Evolutionary conservation across 2,113 vertebrate genomes (phyloP).

Genomic region (Anoura caudifer): DNA sequence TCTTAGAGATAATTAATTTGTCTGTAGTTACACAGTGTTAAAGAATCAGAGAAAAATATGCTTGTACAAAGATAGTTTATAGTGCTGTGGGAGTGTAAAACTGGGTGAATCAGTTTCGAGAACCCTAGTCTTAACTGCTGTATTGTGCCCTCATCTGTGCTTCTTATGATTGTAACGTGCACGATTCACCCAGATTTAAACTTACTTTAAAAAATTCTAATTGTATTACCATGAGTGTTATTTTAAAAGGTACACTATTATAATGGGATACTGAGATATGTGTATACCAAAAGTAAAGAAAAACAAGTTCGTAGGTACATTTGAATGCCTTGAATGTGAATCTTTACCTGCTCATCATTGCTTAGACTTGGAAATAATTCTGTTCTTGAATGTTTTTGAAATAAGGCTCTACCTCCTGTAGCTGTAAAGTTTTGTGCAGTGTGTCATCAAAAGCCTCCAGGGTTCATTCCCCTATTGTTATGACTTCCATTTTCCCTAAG

Average conservation of each 20-base stretch:
- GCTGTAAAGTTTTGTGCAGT: neutral
- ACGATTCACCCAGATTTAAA: neutral
- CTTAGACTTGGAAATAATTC: neutral
- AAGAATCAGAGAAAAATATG: neutral
- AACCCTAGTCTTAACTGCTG: neutral
- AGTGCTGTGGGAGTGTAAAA: neutral
- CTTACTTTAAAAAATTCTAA: neutral
- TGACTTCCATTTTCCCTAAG: neutral
- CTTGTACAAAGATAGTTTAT: neutral
- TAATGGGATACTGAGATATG: neutral
- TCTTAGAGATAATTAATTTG: neutral
- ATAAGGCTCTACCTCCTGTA: neutral
- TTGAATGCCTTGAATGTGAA: neutral
- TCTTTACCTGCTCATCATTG: neutral
- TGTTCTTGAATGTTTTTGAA: constrained; percentile 4
- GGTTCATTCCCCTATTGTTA: neutral
- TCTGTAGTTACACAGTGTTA: neutral
- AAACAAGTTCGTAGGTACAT: neutral
- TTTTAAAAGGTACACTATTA: neutral
- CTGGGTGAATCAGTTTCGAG: neutral
- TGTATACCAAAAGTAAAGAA: neutral
- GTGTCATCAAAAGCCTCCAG: neutral
- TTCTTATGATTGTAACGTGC: neutral
- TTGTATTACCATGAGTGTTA: neutral
- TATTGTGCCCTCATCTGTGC: neutral